Conservation (phyloP, 1,140 invertebrate species). For the Drosophila obscura region DNA sequence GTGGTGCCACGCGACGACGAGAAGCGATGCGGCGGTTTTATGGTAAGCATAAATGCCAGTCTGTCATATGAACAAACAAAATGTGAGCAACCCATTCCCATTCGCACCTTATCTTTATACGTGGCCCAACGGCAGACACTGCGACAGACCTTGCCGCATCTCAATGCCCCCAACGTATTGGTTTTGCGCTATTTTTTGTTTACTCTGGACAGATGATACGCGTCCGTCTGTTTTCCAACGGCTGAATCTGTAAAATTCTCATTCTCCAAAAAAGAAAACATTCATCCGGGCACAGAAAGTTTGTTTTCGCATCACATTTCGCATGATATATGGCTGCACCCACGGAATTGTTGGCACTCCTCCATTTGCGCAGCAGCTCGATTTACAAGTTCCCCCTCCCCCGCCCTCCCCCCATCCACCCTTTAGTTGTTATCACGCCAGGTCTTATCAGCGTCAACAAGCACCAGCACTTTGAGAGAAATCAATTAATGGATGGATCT, state of each 20-base stretch:
- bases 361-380: slow-evolving; percentile 29
- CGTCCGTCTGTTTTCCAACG: too few species aligned
- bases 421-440: slow-evolving; percentile 28
- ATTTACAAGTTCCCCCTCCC: not conserved
- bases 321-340: not conserved
- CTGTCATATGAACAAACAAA: slow-evolving; percentile 45
- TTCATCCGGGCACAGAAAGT: not conserved
- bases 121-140: slow-evolving; percentile 57
- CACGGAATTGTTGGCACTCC: slow-evolving; percentile 4
- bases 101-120: slow-evolving; percentile 63
- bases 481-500: slow-evolving; percentile 15
- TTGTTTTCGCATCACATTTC: not conserved
- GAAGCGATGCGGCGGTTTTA: slow-evolving; percentile 88
- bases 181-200: slow-evolving; percentile 13
- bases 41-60: slow-evolving; percentile 85
- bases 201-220: slow-evolving; percentile 27
- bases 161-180: not conserved
- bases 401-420: not conserved
- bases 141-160: slow-evolving; percentile 43
- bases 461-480: slow-evolving; percentile 52
- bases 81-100: slow-evolving; percentile 9
- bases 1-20: slow-evolving; percentile 86
- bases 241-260: not conserved
- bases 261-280: not conserved
- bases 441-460: slow-evolving; percentile 53